A percentile compares a stretch with the other conserved stretches of the same genome.
These are phyloP conservation scores for Hirtodrosophila duncani DNA, from an alignment of 2,888 invertebrate species.

Conservation along the genomic window DNA sequence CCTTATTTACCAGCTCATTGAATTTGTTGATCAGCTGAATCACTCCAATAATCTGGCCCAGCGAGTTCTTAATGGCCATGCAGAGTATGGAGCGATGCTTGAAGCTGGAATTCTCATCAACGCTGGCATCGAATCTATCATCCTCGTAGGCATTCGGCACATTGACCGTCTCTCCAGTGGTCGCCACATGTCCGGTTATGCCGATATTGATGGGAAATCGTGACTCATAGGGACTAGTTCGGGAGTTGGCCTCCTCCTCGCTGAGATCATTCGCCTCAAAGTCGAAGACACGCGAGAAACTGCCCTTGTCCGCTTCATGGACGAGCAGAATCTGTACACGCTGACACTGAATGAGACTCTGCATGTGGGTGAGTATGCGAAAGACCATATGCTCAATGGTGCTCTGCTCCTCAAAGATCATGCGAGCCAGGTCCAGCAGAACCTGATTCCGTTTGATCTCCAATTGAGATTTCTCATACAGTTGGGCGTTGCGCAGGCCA, in stretches of 20 bases:
- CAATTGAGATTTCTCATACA: slow-evolving; percentile 95
- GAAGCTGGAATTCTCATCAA: slow-evolving; percentile 90
- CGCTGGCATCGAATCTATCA: slow-evolving; percentile 90
- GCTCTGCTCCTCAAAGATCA: slow-evolving; percentile 98
- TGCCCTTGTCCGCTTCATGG: slow-evolving; percentile 93
- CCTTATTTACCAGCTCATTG: slow-evolving; percentile 83
- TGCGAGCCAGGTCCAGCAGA: slow-evolving; percentile 93
- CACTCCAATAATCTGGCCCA: slow-evolving; percentile 94
- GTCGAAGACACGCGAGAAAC: slow-evolving; percentile 96
- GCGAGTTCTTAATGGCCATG: slow-evolving; percentile 97
- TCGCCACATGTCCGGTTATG: slow-evolving; percentile 95
- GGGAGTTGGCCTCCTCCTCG: slow-evolving; percentile 87
- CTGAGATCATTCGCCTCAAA: slow-evolving; percentile 93
- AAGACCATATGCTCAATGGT: slow-evolving; percentile 97
- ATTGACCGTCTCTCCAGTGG: slow-evolving; percentile 96
- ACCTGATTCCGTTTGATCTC: slow-evolving; percentile 98
- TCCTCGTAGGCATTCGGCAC: slow-evolving; percentile 94
- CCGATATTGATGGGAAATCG: slow-evolving; percentile 97
- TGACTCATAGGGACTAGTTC: slow-evolving; percentile 93
- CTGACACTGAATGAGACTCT: slow-evolving; percentile 95
- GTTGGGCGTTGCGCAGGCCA: slow-evolving; percentile 95
- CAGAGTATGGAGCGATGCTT: slow-evolving; percentile 93
- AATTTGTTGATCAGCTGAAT: slow-evolving; percentile 96
- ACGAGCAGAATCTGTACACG: slow-evolving; percentile 95
- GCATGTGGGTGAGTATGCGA: slow-evolving; percentile 94